Conservation (phyloP, 2,888 invertebrate species). For the Notodonta ziczac region DNA sequence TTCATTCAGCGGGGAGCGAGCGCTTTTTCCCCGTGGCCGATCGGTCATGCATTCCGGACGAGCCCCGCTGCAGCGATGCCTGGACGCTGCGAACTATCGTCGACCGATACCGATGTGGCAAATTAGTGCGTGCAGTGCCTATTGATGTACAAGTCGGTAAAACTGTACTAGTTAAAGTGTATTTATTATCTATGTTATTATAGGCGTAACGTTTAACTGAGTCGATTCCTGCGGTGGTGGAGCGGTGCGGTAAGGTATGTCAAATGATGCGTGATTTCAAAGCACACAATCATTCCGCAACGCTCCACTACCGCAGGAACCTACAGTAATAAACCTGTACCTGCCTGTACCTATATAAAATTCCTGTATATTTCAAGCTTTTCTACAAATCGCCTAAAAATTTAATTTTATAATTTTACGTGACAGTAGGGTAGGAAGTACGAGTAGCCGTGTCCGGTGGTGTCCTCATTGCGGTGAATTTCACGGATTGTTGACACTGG, state of each 20-base stretch:
- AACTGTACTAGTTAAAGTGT: no score
- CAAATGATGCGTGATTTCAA: no score
- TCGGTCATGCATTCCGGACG: constrained; percentile 81
- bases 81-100: constrained; percentile 53
- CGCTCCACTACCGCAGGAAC: no score
- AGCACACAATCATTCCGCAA: no score
- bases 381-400: background rate
- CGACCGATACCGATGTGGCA: constrained; percentile 54
- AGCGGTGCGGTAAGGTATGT: no score
- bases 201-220: no score
- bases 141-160: no score
- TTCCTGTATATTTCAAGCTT: no score
- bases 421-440: background rate
- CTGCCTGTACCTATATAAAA: no score
- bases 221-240: no score
- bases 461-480: constrained; percentile 36
- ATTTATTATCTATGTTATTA: no score
- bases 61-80: constrained; percentile 30
- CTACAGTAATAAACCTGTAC: no score
- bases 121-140: constrained; percentile 49
- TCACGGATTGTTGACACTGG: constrained; percentile 46
- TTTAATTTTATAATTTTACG: background rate
- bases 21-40: constrained; percentile 74
- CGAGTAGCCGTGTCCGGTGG: constrained; percentile 9
- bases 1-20: constrained; percentile 76